A percentile compares a stretch with the other conserved stretches of the same genome.
phyloP scores from a whole-genome alignment of 2,797 vertebrate species.

The Ammospiza maritima region DNA sequence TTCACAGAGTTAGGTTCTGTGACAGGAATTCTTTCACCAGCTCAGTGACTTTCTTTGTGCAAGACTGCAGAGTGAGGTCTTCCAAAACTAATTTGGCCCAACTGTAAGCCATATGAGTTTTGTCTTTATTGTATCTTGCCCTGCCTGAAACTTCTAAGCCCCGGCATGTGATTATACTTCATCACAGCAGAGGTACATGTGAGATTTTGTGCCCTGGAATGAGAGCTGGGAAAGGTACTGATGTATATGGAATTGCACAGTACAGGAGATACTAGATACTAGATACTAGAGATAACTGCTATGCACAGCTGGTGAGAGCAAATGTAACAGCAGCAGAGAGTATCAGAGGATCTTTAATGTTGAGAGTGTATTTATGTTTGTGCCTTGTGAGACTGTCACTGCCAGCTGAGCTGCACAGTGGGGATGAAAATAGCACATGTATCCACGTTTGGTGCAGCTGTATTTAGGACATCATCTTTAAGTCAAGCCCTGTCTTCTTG shows the following conservation, averaged over 20 bases:
- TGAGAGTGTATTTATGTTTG: background rate
- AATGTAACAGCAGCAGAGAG: background rate
- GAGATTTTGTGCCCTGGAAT: background rate
- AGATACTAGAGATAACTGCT: background rate
- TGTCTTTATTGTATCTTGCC: background rate
- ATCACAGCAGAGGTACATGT: background rate
- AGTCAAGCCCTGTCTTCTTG: background rate
- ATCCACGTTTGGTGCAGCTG: background rate
- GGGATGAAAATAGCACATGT: background rate
- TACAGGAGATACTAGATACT: background rate
- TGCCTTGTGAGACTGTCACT: background rate
- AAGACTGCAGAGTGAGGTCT: background rate
- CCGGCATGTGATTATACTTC: background rate
- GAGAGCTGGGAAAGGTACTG: background rate
- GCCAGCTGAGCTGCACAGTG: background rate
- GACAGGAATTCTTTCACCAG: background rate
- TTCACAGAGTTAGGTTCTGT: background rate
- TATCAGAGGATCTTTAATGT: background rate
- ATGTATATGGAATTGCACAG: background rate
- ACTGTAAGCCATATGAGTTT: background rate
- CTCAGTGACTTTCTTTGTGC: constrained; percentile 2
- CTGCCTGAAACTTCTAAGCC: background rate
- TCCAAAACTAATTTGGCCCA: constrained; percentile 9
- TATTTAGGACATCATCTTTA: background rate
- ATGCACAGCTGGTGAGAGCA: background rate